Conservation (phyloP, 2,797 vertebrate genomes). For the Sebastes kiyomatsui region DNA sequence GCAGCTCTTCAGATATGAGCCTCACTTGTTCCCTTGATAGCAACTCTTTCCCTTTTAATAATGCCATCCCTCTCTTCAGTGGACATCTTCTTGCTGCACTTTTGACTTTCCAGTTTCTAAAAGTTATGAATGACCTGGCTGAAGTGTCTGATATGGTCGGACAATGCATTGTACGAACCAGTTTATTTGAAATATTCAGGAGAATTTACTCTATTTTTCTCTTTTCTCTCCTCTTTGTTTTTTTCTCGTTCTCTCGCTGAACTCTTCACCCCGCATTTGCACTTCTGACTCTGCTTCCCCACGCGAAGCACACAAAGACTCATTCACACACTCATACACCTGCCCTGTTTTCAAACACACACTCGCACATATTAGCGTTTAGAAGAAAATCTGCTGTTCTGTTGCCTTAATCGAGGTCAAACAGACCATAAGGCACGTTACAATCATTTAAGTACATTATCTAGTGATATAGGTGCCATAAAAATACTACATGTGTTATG, state of each 20-base stretch:
- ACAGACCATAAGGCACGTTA: background rate
- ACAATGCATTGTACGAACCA: background rate
- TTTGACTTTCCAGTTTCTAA: background rate
- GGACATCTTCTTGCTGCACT: background rate
- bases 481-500: background rate
- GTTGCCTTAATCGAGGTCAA: slow-evolving; percentile 2
- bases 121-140: background rate
- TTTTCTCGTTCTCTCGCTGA: slow-evolving; percentile 35
- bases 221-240: background rate
- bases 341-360: slow-evolving; percentile 49
- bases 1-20: background rate
- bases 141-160: background rate
- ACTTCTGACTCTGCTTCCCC: slow-evolving; percentile 64
- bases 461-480: background rate
- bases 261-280: slow-evolving; percentile 64
- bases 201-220: background rate
- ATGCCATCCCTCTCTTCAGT: background rate
- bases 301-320: slow-evolving; percentile 60
- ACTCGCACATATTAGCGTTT: slow-evolving; percentile 26
- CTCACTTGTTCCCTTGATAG: background rate
- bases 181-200: background rate
- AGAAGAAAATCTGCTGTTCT: slow-evolving; percentile 10
- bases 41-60: background rate
- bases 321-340: slow-evolving; percentile 68
- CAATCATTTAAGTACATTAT: slow-evolving; percentile 15